phyloP scores from a whole-genome alignment of 1,140 invertebrate genomes.

The Listronotus bonariensis region DNA sequence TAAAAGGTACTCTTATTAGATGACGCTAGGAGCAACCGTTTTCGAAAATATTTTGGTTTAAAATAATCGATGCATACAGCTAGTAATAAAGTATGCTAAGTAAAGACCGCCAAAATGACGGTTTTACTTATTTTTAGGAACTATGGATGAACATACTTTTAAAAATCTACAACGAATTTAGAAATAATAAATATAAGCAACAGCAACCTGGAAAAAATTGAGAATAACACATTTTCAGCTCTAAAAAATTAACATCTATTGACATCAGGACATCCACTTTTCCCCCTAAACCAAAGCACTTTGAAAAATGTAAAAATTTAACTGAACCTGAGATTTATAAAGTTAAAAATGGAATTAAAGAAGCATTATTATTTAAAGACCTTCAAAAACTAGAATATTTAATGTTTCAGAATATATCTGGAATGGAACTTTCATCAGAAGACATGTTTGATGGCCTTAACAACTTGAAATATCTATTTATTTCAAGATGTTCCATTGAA shows the following conservation, averaged over 20 bases:
- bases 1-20: too few relatives aligned
- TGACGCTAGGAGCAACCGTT: too few relatives aligned
- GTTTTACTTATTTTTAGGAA: slow-evolving; percentile 3
- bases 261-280: not conserved
- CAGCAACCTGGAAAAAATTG: not conserved
- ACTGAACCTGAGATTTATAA: not conserved
- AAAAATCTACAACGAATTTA: slow-evolving; percentile 4
- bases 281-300: not conserved
- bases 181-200: not conserved
- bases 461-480: not conserved
- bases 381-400: not conserved
- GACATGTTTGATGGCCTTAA: not conserved
- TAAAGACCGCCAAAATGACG: too few relatives aligned
- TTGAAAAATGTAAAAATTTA: slow-evolving; percentile 1
- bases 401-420: not conserved
- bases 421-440: not conserved
- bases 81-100: too few relatives aligned
- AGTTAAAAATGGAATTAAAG: not conserved
- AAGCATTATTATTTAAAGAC: not conserved
- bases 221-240: not conserved
- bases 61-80: too few relatives aligned
- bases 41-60: too few relatives aligned
- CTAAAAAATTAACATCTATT: not conserved
- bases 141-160: not conserved
- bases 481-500: not conserved